These are phyloP conservation scores for Piprites chloris DNA, from an alignment of 2,113 vertebrate genomes.

Conservation along the genomic window DNA sequence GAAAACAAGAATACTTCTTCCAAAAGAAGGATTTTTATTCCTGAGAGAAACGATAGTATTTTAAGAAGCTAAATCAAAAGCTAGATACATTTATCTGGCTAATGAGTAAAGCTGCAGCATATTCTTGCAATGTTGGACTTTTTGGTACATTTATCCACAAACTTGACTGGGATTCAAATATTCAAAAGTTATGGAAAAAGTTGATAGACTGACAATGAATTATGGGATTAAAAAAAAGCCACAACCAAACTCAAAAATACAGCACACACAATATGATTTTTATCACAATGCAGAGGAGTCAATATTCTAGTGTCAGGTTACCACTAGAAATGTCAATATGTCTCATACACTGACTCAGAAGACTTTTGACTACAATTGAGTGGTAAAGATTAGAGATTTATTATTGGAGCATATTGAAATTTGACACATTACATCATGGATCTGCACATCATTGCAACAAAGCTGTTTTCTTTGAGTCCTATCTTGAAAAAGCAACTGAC, in stretches of 20 bases:
- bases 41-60: background rate
- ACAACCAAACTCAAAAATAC: background rate
- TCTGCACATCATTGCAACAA: background rate
- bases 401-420: background rate
- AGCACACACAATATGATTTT: background rate
- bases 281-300: background rate
- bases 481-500: background rate
- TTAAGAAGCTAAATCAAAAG: background rate
- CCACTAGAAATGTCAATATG: background rate
- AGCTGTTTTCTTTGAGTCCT: background rate
- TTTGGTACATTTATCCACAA: background rate
- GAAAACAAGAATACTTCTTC: background rate
- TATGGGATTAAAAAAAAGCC: background rate
- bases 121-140: background rate
- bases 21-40: background rate
- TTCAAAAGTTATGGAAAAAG: background rate
- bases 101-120: background rate
- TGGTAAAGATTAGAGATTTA: background rate
- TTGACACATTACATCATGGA: background rate
- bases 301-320: background rate
- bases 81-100: background rate
- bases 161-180: background rate
- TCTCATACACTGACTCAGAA: constrained; percentile 1
- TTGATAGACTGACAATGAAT: background rate
- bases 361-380: background rate